Evolutionary conservation across 2,797 vertebrate genomes (phyloP).

Genomic region (Pangasius macronema): DNA sequence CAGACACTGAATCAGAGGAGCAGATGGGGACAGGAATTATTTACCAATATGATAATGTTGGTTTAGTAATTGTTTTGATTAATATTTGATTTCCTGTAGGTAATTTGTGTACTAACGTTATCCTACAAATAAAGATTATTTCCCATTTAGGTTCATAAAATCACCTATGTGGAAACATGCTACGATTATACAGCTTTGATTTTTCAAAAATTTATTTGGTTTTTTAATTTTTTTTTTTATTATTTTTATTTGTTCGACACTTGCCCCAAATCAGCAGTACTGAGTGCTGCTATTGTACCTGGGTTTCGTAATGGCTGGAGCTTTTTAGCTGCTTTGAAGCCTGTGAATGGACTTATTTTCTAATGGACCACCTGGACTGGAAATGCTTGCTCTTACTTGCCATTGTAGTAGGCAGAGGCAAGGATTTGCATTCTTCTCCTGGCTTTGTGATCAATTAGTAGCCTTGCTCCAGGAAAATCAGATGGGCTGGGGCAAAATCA

Average conservation of each 20-base stretch:
- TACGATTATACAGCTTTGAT: background rate
- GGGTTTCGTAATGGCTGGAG: background rate
- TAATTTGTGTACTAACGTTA: background rate
- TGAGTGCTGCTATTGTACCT: background rate
- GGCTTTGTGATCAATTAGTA: background rate
- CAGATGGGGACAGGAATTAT: conserved; percentile 14
- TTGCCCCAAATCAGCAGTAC: background rate
- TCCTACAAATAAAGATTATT: background rate
- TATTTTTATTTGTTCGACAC: background rate
- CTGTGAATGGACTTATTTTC: conserved; percentile 9
- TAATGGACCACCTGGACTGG: background rate
- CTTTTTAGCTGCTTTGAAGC: conserved; percentile 14
- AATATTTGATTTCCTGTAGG: background rate
- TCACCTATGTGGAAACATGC: background rate
- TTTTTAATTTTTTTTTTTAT: background rate
- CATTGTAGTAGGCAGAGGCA: background rate
- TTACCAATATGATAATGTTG: no score
- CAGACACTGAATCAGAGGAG: background rate
- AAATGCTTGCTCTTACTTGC: background rate
- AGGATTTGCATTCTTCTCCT: background rate
- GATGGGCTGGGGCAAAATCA: background rate
- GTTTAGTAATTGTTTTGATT: background rate
- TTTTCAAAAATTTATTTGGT: conserved; percentile 3
- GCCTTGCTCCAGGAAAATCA: background rate
- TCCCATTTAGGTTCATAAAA: background rate